These are phyloP conservation scores for Mustela nigripes DNA, from an alignment of 2,113 vertebrate species.

Conservation along the genomic window DNA sequence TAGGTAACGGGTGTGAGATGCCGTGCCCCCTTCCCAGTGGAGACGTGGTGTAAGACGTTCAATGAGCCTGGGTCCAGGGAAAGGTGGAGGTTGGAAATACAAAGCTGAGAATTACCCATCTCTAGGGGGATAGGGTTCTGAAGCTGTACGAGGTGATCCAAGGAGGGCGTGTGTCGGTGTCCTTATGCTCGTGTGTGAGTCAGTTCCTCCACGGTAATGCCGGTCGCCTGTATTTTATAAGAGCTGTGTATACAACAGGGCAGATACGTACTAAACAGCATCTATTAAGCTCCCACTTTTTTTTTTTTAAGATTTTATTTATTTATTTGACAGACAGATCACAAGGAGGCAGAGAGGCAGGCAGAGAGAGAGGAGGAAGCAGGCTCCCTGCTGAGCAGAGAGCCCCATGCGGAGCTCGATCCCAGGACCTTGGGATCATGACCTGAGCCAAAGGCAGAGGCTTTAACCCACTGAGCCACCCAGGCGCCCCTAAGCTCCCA, in stretches of 20 bases:
- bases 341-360: too few relatives aligned
- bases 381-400: too few relatives aligned
- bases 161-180: not conserved
- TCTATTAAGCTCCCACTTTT: not conserved
- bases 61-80: not conserved
- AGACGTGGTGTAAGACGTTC: not conserved
- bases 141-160: not conserved
- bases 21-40: not conserved
- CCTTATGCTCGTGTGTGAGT: too few relatives aligned
- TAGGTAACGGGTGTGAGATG: not conserved
- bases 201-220: not conserved
- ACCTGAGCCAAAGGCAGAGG: too few relatives aligned
- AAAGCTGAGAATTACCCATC: not conserved
- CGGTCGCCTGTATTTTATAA: not conserved
- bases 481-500: not conserved
- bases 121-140: not conserved
- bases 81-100: not conserved
- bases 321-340: too few relatives aligned
- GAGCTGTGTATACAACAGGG: not conserved
- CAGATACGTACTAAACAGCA: not conserved
- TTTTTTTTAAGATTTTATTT: too few relatives aligned
- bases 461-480: too few relatives aligned
- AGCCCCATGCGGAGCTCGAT: too few relatives aligned
- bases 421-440: too few relatives aligned
- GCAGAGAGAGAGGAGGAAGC: too few relatives aligned